Evolutionary conservation across 2,888 invertebrate species (phyloP).

Genomic region (Keiferia lycopersicella): DNA sequence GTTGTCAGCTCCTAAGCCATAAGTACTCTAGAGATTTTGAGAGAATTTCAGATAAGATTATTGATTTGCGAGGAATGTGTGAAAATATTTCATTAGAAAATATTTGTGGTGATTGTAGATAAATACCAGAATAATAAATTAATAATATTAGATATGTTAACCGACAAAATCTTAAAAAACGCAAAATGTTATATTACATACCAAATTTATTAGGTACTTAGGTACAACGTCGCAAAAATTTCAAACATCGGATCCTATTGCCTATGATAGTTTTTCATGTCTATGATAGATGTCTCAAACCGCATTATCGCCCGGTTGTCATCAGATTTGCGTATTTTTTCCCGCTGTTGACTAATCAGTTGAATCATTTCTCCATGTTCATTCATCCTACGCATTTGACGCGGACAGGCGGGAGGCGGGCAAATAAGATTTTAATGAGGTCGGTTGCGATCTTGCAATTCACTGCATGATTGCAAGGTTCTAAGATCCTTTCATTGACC

Average conservation of each 20-base stretch:
- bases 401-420: not conserved
- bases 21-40: not conserved
- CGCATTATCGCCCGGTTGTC: no score
- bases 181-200: not conserved
- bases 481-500: not conserved
- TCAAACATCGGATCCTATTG: no score
- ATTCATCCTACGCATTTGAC: not conserved
- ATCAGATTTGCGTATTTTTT: not conserved
- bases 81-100: not conserved
- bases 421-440: slow-evolving; percentile 3
- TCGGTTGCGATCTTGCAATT: not conserved
- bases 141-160: not conserved
- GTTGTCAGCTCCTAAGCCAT: no score
- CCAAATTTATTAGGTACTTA: no score
- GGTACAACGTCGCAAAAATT: no score
- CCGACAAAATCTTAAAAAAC: not conserved
- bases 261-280: no score
- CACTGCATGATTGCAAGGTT: not conserved
- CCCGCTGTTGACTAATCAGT: not conserved
- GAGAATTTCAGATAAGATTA: not conserved
- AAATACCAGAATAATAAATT: not conserved
- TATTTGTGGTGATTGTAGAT: not conserved
- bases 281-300: no score
- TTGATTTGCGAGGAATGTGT: slow-evolving; percentile 4
- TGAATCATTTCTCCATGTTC: not conserved